phyloP scores from a whole-genome alignment of 1,140 invertebrate species.

The Caenorhabditis latens region DNA sequence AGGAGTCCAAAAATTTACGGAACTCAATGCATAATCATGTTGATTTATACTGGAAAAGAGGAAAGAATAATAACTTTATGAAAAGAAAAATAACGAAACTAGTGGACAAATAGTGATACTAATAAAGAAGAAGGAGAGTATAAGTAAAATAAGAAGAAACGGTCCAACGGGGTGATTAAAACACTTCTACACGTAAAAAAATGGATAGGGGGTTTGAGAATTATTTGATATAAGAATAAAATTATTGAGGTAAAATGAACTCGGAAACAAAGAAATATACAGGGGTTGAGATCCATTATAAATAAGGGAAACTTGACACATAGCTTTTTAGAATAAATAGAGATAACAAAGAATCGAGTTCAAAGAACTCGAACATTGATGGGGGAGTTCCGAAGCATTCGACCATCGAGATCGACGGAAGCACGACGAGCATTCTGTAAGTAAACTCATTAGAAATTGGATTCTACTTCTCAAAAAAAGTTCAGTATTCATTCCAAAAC shows the following conservation, averaged over 20 bases:
- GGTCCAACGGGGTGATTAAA: no score
- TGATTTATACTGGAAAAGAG: neutral
- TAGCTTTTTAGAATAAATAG: neutral
- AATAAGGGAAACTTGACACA: no score
- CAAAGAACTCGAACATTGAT: slow-evolving; percentile 1
- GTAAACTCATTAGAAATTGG: neutral
- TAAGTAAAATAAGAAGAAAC: no score
- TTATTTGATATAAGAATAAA: no score
- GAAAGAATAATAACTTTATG: neutral
- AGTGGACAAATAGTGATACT: neutral
- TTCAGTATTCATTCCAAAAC: no score
- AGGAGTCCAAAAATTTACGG: slow-evolving; percentile 7
- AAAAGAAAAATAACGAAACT: neutral
- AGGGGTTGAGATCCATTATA: no score
- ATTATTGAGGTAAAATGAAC: no score
- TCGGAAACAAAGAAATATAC: no score
- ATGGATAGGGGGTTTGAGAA: neutral
- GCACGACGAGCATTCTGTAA: slow-evolving; percentile 45
- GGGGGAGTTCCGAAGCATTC: neutral
- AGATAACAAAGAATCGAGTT: neutral
- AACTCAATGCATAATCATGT: slow-evolving; percentile 37
- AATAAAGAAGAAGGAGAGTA: no score
- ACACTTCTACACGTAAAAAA: neutral
- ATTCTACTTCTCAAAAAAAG: neutral
- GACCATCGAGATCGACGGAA: slow-evolving; percentile 3